These are phyloP conservation scores for Mareca strepera DNA, from an alignment of 2,797 vertebrate species.

Conservation along the genomic window DNA sequence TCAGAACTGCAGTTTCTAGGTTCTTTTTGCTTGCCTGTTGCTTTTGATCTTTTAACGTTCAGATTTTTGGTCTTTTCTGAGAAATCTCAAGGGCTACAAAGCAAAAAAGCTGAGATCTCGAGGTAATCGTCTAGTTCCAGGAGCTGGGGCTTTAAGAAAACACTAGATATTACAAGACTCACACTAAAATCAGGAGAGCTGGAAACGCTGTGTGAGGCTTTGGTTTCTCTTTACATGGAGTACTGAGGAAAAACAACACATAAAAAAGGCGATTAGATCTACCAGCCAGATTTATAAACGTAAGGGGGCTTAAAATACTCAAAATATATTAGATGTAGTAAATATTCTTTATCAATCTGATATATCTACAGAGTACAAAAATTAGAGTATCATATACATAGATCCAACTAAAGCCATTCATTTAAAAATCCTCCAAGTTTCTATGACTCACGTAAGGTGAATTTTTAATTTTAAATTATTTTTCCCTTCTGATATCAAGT, in stretches of 20 bases:
- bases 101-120: neutral
- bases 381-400: neutral
- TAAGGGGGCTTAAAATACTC: constrained; percentile 5
- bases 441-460: constrained; percentile 60
- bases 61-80: constrained; percentile 5
- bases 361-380: neutral
- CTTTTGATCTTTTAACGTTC: neutral
- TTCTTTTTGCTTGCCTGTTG: neutral
- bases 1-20: neutral
- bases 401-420: constrained; percentile 29
- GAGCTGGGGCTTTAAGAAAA: constrained; percentile 27
- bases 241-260: neutral
- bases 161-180: neutral
- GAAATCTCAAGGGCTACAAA: neutral
- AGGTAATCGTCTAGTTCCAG: neutral
- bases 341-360: neutral
- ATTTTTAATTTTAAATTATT: constrained; percentile 70
- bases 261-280: constrained; percentile 32
- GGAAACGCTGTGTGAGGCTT: neutral
- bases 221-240: constrained; percentile 30
- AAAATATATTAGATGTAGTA: neutral
- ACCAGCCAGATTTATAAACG: constrained; percentile 25
- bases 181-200: neutral
- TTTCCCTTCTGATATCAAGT: constrained; percentile 69
- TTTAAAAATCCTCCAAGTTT: constrained; percentile 37